Evolutionary conservation across 64 coral and sea anemone species (phyloP).

Genomic region (Catalaphyllia jardinei): DNA sequence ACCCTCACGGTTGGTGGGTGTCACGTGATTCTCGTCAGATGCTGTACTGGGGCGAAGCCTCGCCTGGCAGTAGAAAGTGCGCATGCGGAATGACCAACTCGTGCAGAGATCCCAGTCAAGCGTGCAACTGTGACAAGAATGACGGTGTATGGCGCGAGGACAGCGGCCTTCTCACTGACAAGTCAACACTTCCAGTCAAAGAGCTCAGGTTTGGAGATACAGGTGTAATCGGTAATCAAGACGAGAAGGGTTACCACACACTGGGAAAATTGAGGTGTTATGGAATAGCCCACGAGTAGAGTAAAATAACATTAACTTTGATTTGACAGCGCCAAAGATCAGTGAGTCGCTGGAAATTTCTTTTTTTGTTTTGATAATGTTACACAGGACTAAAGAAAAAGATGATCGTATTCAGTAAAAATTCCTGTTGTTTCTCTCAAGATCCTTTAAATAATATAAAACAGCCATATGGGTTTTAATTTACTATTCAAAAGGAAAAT

Average conservation of each 20-base stretch:
- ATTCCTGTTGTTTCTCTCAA: no score
- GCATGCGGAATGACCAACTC: constrained; percentile 51
- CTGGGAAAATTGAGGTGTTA: constrained; percentile 29
- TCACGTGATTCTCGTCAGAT: constrained; percentile 31
- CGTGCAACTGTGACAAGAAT: constrained; percentile 22
- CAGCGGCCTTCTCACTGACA: constrained; percentile 32
- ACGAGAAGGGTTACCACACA: constrained; percentile 9
- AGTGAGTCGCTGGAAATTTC: no score
- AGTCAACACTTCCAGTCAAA: constrained; percentile 26
- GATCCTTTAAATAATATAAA: no score
- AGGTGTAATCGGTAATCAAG: not conserved
- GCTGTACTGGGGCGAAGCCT: constrained; percentile 56
- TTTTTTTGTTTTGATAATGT: no score
- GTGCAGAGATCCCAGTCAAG: not conserved
- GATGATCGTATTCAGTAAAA: no score
- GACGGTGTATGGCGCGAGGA: constrained; percentile 33
- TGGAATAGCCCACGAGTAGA: not conserved
- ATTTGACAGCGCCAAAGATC: no score
- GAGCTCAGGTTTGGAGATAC: constrained; percentile 39
- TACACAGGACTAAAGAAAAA: no score
- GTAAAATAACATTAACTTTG: not conserved
- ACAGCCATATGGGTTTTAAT: no score
- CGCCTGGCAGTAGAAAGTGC: constrained; percentile 16
- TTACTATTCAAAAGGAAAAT: no score
- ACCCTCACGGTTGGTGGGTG: constrained; percentile 24